Conservation (phyloP, 2,888 invertebrate species). For the Drosophila buzzatii region DNA sequence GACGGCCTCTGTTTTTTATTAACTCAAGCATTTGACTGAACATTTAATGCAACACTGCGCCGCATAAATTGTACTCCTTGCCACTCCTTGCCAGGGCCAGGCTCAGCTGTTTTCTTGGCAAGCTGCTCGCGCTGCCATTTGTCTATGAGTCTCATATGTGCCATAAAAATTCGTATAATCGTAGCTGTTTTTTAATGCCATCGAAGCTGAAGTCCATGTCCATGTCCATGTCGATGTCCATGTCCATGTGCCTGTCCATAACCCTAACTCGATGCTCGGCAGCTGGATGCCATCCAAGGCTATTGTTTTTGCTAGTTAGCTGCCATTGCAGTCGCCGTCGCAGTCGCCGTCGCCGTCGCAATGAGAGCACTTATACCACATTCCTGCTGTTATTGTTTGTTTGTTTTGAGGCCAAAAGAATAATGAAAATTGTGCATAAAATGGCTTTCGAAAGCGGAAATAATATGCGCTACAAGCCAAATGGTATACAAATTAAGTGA, state of each 20-base stretch:
- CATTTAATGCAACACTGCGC: conserved; percentile 81
- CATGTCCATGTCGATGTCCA: conserved; percentile 6
- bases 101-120: conserved; percentile 45
- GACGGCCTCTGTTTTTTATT: conserved; percentile 50
- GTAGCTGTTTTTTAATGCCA: conserved; percentile 59
- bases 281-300: conserved; percentile 77
- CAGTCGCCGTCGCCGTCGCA: not conserved
- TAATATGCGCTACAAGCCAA: conserved; percentile 40
- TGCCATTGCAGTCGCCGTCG: conserved; percentile 52
- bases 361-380: conserved; percentile 37
- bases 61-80: conserved; percentile 64
- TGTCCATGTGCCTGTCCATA: conserved; percentile 15
- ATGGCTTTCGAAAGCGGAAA: conserved; percentile 45
- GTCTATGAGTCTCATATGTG: conserved; percentile 79
- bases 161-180: conserved; percentile 77
- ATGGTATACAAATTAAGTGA: conserved; percentile 37
- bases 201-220: conserved; percentile 1
- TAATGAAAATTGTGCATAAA: conserved; percentile 55
- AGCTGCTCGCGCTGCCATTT: conserved; percentile 30
- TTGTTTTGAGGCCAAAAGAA: conserved; percentile 61
- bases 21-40: conserved; percentile 79
- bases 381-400: conserved; percentile 8
- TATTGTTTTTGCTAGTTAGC: conserved; percentile 74
- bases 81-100: no score
- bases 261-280: conserved; percentile 47